phyloP scores from a whole-genome alignment of 2,888 invertebrate genomes.

The Drosophila pegasa region DNA sequence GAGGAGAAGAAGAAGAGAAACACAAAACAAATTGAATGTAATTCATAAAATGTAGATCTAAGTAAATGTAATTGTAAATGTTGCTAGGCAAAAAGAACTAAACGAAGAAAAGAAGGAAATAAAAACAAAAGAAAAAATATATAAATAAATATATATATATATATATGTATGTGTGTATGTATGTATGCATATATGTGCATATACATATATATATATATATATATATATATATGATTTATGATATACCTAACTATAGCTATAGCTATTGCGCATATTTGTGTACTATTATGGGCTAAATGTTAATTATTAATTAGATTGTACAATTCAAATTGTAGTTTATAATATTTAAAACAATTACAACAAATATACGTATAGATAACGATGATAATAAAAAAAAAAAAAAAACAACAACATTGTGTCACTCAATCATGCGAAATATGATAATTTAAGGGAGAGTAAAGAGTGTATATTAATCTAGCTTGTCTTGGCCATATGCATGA shows the following conservation, averaged over 20 bases:
- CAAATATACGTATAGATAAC: constrained; percentile 44
- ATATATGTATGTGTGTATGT: background rate
- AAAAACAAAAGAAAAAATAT: background rate
- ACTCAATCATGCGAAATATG: too few relatives aligned
- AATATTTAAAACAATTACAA: constrained; percentile 69
- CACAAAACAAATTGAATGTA: constrained; percentile 67
- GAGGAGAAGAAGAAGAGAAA: background rate
- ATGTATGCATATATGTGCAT: too few relatives aligned
- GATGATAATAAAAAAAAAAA: constrained; percentile 51
- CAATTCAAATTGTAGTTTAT: constrained; percentile 77
- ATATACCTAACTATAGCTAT: constrained; percentile 32
- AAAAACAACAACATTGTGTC: background rate
- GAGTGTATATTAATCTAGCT: too few relatives aligned
- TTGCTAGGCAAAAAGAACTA: constrained; percentile 71
- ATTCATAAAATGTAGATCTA: constrained; percentile 64
- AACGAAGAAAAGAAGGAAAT: constrained; percentile 15
- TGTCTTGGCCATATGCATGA: too few relatives aligned
- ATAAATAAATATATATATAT: constrained; percentile 13
- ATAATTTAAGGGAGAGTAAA: too few relatives aligned
- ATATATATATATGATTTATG: constrained; percentile 14
- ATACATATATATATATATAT: background rate
- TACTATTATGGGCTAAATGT: constrained; percentile 76
- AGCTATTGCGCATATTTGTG: constrained; percentile 66
- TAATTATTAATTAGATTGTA: constrained; percentile 78
- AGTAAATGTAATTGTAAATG: constrained; percentile 77